Evolutionary conservation across 2,797 vertebrate species (phyloP), one percentile per base, ranked within the genome.

Genomic region (Tokudaia muenninki): DNA sequence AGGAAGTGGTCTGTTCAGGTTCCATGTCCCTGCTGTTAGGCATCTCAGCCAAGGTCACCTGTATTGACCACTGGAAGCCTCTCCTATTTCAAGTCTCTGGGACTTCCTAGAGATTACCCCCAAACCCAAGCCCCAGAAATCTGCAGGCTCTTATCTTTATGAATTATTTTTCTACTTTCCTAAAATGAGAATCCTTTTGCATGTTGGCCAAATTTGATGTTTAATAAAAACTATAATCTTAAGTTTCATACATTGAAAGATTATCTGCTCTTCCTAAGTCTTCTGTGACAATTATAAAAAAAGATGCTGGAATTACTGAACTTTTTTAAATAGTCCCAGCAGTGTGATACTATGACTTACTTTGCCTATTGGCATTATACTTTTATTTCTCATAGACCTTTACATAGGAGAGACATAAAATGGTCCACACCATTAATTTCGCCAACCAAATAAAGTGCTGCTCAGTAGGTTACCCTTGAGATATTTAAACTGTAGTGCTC

Each of bases 381-480:
- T 82, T 97, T 95, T 87, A 94, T 96, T 97, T 97, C 91, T 96
- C 70, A 94, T 86, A 94, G 90, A 96, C 16, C 34, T 81, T 96
- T 94, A 83, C 91, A 80, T 89, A 94, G 93, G 86, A 82, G 92
- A 94, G 52, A 63, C 93, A 96, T 96, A 98, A 95, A 95, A 94
- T 80, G 31, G 57, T 57, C 75, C 84, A 52, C 31, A 26, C 89
- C 96, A 96, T 97, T 97, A 98, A 97, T 96, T 97, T 95, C 89
- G 87, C 78, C 94, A 87, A 37, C 89, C 70, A 97, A 97, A 94
- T 97, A 92, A 94, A 97, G 79, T 90, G 74, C 90, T 95, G 95
- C 95, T 97, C 95, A 97, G 94, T 75, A 96, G 82, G 92, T 87
- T 97, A 55, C 90, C 95, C 97, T 96, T 81, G 77, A 96, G 87